phyloP scores from a whole-genome alignment of 64 coral and sea anemone genomes.

The Montipora efflorescens region DNA sequence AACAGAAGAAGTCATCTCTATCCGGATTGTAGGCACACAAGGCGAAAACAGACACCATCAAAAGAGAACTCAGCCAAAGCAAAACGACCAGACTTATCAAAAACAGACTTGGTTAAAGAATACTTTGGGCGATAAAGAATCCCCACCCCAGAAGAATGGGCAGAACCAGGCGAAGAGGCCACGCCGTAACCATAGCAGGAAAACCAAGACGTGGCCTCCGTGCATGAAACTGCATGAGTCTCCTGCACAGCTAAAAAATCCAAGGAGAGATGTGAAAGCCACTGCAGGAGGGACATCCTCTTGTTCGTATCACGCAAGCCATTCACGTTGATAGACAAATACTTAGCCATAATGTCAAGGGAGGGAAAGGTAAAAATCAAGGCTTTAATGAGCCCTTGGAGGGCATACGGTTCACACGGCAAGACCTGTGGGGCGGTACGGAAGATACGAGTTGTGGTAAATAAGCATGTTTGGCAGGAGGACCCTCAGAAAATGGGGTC shows the following conservation, averaged over 20 bases:
- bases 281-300: background rate
- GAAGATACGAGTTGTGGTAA: too few relatives aligned
- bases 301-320: background rate
- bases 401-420: too few relatives aligned
- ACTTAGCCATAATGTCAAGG: too few relatives aligned
- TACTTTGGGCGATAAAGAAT: background rate
- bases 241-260: slow-evolving; percentile 47
- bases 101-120: background rate
- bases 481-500: too few relatives aligned
- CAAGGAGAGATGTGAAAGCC: background rate
- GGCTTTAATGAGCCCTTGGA: too few relatives aligned
- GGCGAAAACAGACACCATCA: background rate
- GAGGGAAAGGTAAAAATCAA: too few relatives aligned
- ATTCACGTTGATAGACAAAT: background rate
- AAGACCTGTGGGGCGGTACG: too few relatives aligned
- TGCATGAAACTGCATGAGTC: background rate
- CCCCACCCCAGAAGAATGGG: background rate
- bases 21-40: background rate
- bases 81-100: background rate
- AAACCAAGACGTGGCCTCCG: background rate
- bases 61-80: background rate
- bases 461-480: too few relatives aligned
- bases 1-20: background rate
- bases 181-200: background rate
- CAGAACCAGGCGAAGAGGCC: background rate